phyloP scores from a whole-genome alignment of 1,140 invertebrate species.

The Sinonovacula constricta region DNA sequence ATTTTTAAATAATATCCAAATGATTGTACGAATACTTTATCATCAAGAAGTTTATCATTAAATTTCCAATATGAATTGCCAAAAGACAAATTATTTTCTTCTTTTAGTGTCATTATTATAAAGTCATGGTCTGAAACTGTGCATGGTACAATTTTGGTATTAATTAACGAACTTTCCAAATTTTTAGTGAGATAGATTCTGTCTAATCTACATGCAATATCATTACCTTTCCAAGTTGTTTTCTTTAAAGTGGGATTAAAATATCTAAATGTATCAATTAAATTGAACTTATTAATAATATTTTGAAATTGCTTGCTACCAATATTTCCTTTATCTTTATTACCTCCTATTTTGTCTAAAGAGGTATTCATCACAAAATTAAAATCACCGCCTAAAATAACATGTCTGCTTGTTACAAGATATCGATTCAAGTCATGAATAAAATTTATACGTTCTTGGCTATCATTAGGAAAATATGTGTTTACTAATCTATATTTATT shows the following conservation, averaged over 20 bases:
- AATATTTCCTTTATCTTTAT: slow-evolving; percentile 21
- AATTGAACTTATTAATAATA: slow-evolving; percentile 48
- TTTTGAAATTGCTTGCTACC: slow-evolving; percentile 25
- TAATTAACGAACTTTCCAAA: slow-evolving; percentile 19
- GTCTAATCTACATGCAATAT: slow-evolving; percentile 56
- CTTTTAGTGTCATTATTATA: slow-evolving; percentile 25
- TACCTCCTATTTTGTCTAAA: slow-evolving; percentile 56
- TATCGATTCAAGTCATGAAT: slow-evolving; percentile 45
- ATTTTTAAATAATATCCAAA: slow-evolving; percentile 47
- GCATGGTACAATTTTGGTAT: slow-evolving; percentile 38
- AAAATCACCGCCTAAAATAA: slow-evolving; percentile 56
- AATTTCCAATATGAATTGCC: slow-evolving; percentile 59
- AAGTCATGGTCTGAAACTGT: slow-evolving; percentile 56
- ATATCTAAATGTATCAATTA: slow-evolving; percentile 52
- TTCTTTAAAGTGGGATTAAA: slow-evolving; percentile 32
- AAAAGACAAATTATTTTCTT: slow-evolving; percentile 14
- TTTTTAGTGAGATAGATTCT: slow-evolving; percentile 49
- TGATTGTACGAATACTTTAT: slow-evolving; percentile 36
- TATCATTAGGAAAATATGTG: slow-evolving; percentile 52
- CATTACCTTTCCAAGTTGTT: slow-evolving; percentile 40
- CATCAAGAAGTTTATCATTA: slow-evolving; percentile 51
- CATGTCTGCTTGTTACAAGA: slow-evolving; percentile 27
- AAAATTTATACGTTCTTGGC: slow-evolving; percentile 40
- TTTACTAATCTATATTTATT: slow-evolving; percentile 33
- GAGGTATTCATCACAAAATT: slow-evolving; percentile 53